A percentile compares a stretch with the other conserved stretches of the same genome.
These are phyloP conservation scores for Calonectris borealis DNA, from an alignment of 2,113 vertebrate species.

Conservation along the genomic window DNA sequence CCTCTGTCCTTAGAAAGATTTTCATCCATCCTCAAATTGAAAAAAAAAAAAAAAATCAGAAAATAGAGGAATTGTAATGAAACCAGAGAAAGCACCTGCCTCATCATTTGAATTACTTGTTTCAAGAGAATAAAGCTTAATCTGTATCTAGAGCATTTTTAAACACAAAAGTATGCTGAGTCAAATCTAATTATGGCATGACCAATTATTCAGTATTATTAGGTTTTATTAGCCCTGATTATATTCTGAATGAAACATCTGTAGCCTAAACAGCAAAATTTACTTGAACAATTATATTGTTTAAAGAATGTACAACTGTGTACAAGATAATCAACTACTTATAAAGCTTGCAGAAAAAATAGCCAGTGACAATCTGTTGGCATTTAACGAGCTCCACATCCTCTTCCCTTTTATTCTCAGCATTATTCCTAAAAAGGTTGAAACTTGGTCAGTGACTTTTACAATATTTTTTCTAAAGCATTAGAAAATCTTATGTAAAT, in stretches of 20 bases:
- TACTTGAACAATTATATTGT: constrained; percentile 6
- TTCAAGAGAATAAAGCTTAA: constrained; percentile 20
- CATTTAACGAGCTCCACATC: background rate
- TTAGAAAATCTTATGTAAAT: background rate
- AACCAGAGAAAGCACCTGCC: background rate
- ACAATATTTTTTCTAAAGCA: background rate
- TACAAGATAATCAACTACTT: background rate
- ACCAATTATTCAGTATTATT: constrained; percentile 31
- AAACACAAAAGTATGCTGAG: constrained; percentile 20
- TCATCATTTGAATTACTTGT: background rate
- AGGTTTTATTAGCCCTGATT: constrained; percentile 28
- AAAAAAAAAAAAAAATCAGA: background rate
- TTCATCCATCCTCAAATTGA: background rate
- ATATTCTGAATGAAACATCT: constrained; percentile 29
- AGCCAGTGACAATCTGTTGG: background rate
- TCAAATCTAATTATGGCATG: constrained; percentile 47
- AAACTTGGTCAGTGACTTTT: background rate
- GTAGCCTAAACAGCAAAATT: constrained; percentile 35
- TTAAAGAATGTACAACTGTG: background rate
- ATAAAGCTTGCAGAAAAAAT: background rate
- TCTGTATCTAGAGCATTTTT: constrained; percentile 17
- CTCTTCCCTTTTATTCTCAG: background rate
- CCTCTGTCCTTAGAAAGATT: background rate
- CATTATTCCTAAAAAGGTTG: background rate
- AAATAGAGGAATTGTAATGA: background rate